A percentile compares a stretch with the other conserved stretches of the same genome.
Conservation (phyloP, 2,113 vertebrate genomes). For the Myotis yumanensis region DNA sequence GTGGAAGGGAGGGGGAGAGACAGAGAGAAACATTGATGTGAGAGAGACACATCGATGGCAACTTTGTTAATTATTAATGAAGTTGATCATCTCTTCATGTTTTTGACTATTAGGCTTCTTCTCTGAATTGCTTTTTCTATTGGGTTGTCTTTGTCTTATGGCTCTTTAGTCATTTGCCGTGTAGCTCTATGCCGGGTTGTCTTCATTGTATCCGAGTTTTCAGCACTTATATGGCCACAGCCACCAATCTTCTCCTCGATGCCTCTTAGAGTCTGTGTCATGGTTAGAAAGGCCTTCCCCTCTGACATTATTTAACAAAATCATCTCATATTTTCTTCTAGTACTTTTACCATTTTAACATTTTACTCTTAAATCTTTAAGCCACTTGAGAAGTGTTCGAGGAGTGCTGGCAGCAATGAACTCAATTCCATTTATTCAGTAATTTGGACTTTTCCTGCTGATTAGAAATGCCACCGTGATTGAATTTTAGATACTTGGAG, state of each 20-base stretch:
- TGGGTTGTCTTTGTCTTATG: background rate
- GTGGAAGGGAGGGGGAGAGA: too few relatives aligned
- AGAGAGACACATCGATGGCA: too few relatives aligned
- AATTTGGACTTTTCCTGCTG: background rate
- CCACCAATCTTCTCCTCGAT: background rate
- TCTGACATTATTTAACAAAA: background rate
- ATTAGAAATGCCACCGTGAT: background rate
- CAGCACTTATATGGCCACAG: background rate
- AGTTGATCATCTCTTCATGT: background rate
- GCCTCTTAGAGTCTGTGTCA: background rate
- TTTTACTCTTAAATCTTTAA: background rate
- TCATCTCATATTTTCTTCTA: constrained; percentile 15
- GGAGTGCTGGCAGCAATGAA: background rate
- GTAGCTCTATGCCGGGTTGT: background rate
- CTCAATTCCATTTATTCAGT: background rate
- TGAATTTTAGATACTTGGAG: background rate
- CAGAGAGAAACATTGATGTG: too few relatives aligned
- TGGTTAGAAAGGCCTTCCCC: background rate
- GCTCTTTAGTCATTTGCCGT: background rate
- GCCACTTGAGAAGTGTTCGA: background rate
- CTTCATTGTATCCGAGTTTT: background rate
- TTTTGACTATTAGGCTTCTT: background rate
- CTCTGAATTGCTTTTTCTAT: background rate
- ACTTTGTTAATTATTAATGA: background rate
- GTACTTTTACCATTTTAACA: background rate